A percentile compares a stretch with the other conserved stretches of the same genome.
Evolutionary conservation across 2,888 invertebrate genomes (phyloP).

Genomic region (Abrostola triplasia): DNA sequence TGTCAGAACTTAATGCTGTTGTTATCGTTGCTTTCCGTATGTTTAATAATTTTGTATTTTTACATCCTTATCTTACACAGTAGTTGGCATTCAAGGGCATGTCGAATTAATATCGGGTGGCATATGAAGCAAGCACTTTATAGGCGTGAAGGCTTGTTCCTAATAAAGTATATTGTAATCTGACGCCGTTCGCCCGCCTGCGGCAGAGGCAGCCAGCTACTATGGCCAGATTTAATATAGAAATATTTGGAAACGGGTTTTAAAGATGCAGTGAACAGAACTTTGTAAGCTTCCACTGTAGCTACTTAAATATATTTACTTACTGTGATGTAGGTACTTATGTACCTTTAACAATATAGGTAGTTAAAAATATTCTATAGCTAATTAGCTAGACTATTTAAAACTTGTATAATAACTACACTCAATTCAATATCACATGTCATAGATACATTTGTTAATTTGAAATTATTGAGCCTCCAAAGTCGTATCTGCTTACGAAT

Average conservation of each 20-base stretch:
- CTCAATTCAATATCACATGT: no score
- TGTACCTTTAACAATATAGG: no score
- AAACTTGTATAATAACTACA: no score
- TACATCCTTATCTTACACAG: constrained; percentile 5
- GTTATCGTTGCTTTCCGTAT: constrained; percentile 7
- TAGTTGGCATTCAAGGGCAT: constrained; percentile 14
- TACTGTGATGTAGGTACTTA: no score
- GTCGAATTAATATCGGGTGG: constrained; percentile 24
- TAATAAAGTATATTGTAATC: constrained; percentile 41
- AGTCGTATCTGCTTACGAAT: not conserved
- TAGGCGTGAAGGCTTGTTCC: constrained; percentile 20
- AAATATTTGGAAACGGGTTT: constrained; percentile 15
- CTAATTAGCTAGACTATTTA: no score
- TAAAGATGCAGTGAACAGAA: constrained; percentile 6
- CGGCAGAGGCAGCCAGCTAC: not conserved
- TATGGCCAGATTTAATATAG: constrained; percentile 13
- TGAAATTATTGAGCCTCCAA: not conserved
- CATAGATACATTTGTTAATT: no score
- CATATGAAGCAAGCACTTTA: constrained; percentile 21
- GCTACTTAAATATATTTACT: constrained; percentile 1
- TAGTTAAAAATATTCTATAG: no score
- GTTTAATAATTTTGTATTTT: constrained; percentile 25
- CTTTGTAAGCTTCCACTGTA: not conserved
- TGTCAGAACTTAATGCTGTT: not conserved
- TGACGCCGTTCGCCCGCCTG: constrained; percentile 16